These are phyloP conservation scores for Sarcophaga carnaria DNA, from an alignment of 2,888 invertebrate species.

Conservation along the genomic window DNA sequence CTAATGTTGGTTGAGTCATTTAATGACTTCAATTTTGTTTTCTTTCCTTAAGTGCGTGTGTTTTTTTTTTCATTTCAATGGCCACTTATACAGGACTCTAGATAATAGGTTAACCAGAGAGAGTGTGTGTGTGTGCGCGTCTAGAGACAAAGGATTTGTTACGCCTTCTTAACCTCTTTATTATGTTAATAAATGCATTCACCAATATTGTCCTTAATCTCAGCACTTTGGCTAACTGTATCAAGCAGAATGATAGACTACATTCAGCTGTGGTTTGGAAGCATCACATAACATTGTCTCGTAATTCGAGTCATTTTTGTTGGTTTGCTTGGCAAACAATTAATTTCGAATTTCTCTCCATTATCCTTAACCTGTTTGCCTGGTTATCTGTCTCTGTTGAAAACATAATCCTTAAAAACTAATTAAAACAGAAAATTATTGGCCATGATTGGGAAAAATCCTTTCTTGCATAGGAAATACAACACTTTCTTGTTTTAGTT, in stretches of 20 bases:
- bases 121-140: background rate
- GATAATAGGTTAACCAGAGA: background rate
- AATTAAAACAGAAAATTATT: constrained; percentile 55
- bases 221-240: background rate
- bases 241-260: too few species aligned
- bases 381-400: background rate
- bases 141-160: constrained; percentile 61
- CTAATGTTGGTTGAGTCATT: constrained; percentile 63
- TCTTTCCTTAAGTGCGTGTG: constrained; percentile 17
- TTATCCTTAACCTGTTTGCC: constrained; percentile 9
- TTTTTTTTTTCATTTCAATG: constrained; percentile 9
- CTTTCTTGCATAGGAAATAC: background rate
- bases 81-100: constrained; percentile 46
- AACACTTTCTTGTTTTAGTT: too few species aligned
- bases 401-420: constrained; percentile 53
- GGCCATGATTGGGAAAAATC: constrained; percentile 51
- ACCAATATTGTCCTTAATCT: background rate
- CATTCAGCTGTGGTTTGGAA: background rate
- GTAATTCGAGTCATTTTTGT: background rate
- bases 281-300: background rate
- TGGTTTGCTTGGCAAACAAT: background rate
- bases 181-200: background rate
- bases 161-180: constrained; percentile 45
- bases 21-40: constrained; percentile 21
- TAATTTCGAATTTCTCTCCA: background rate